phyloP scores from a whole-genome alignment of 2,888 invertebrate species.

The Allygus modestus region DNA sequence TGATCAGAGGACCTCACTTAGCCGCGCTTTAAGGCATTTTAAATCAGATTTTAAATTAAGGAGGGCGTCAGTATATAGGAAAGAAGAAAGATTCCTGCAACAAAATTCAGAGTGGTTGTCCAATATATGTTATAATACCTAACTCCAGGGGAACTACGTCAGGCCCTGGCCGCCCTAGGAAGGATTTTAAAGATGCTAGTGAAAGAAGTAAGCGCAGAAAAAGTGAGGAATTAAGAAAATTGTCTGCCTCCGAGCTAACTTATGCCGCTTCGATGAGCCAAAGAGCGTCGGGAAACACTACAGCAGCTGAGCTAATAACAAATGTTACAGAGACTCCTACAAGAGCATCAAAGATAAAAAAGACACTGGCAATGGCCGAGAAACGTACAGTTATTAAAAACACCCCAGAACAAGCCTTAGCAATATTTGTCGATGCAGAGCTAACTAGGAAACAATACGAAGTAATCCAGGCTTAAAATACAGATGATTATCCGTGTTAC shows the following conservation, averaged over 20 bases:
- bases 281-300: not conserved
- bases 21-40: not conserved
- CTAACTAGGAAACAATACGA: not conserved
- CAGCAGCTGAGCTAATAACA: conserved; percentile 19
- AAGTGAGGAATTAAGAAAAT: not conserved
- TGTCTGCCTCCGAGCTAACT: not conserved
- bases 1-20: too few relatives aligned
- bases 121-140: too few relatives aligned
- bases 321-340: conserved; percentile 27
- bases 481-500: not conserved
- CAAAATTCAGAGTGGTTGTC: not conserved
- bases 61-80: not conserved
- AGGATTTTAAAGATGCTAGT: not conserved
- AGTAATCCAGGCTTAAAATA: not conserved
- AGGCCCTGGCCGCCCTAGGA: not conserved
- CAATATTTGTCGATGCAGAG: not conserved
- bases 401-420: not conserved
- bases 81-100: not conserved
- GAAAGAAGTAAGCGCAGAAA: not conserved
- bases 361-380: not conserved
- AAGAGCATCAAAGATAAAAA: not conserved
- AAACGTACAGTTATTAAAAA: not conserved
- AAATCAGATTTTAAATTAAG: not conserved
- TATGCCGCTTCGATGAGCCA: conserved; percentile 23
- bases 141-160: too few relatives aligned